phyloP scores from a whole-genome alignment of 2,888 invertebrate species.

The Teleogryllus oceanicus region DNA sequence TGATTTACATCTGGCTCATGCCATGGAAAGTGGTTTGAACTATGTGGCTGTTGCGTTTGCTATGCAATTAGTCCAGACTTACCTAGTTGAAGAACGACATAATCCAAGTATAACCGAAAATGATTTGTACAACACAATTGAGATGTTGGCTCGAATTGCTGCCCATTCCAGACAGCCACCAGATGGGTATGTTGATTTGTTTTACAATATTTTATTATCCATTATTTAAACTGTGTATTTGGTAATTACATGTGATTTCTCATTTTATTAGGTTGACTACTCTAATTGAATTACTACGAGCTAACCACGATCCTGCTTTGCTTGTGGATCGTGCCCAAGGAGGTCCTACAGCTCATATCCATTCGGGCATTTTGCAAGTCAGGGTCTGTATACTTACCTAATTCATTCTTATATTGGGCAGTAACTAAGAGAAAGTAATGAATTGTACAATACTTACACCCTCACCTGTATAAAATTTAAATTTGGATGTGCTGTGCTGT shows the following conservation, averaged over 20 bases:
- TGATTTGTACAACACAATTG: constrained; percentile 84
- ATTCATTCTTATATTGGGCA: no score
- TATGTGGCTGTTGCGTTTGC: constrained; percentile 80
- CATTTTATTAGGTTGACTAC: constrained; percentile 56
- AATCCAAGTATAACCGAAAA: constrained; percentile 73
- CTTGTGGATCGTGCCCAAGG: constrained; percentile 73
- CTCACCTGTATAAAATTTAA: no score
- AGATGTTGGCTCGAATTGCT: constrained; percentile 73
- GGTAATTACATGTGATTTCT: not conserved
- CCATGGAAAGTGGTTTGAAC: constrained; percentile 82
- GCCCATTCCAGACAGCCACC: constrained; percentile 73
- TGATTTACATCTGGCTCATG: constrained; percentile 76
- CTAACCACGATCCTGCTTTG: constrained; percentile 67
- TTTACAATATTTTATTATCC: not conserved
- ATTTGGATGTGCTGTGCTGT: no score
- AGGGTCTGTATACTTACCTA: constrained; percentile 47
- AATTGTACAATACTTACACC: no score
- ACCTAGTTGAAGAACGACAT: constrained; percentile 79
- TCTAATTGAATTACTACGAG: constrained; percentile 76
- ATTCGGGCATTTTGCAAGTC: constrained; percentile 85
- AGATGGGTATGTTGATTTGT: constrained; percentile 60
- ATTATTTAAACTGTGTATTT: not conserved
- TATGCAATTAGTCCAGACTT: constrained; percentile 85
- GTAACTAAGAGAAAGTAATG: no score
- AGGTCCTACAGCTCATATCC: constrained; percentile 84